A percentile compares a stretch with the other conserved stretches of the same genome.
Evolutionary conservation across 2,888 invertebrate species (phyloP).

Genomic region (Stenodera caucasica): DNA sequence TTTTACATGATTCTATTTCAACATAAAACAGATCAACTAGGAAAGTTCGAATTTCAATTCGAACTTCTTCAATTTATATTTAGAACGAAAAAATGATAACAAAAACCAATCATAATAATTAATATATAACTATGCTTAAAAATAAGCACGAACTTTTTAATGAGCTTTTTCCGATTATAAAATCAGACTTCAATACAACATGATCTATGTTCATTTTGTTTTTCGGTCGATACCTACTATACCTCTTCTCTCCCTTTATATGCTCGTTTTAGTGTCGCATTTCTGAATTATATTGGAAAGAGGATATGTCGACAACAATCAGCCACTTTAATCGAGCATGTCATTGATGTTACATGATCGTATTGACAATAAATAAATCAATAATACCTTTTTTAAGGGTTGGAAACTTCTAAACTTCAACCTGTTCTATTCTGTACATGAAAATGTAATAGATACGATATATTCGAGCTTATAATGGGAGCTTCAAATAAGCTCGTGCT

Average conservation of each 20-base stretch:
- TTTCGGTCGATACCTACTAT: not conserved
- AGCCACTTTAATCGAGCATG: slow-evolving; percentile 6
- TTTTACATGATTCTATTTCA: not conserved
- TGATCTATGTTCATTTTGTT: not conserved
- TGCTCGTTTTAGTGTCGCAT: not conserved
- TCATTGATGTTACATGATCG: not conserved
- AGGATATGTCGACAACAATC: slow-evolving; percentile 6
- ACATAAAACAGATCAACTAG: slow-evolving; percentile 27
- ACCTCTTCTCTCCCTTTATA: not conserved
- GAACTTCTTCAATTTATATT: not conserved
- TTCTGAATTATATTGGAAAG: slow-evolving; percentile 6
- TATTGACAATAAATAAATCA: not conserved
- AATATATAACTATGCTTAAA: not conserved
- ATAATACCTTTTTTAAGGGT: not conserved
- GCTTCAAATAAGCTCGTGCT: not conserved
- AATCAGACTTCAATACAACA: not conserved
- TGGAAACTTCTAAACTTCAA: not conserved
- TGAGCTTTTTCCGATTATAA: too few relatives aligned
- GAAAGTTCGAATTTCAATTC: not conserved
- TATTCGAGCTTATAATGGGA: not conserved
- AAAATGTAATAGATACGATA: not conserved
- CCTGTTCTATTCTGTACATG: too few relatives aligned
- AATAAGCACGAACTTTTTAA: too few relatives aligned
- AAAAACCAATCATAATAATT: not conserved
- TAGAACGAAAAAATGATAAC: not conserved